A percentile compares a stretch with the other conserved stretches of the same genome.
These are phyloP conservation scores for Petromus typicus DNA, from an alignment of 2,113 vertebrate species.

Conservation along the genomic window DNA sequence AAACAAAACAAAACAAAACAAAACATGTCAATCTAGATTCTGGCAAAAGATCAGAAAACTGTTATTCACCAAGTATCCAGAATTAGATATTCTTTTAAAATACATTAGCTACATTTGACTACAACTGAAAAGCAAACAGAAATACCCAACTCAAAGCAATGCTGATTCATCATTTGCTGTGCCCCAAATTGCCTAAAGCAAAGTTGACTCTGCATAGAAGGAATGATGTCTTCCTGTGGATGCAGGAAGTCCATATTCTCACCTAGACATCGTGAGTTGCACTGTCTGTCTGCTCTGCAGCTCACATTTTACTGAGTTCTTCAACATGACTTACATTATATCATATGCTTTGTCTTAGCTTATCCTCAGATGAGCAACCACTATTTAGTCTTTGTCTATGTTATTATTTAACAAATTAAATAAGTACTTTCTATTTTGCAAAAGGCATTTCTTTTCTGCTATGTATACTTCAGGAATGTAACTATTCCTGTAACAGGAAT, in stretches of 20 bases:
- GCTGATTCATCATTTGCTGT: slow-evolving; percentile 70
- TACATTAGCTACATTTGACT: slow-evolving; percentile 29
- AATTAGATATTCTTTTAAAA: slow-evolving; percentile 33
- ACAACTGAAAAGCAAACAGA: slow-evolving; percentile 60
- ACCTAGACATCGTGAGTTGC: not conserved
- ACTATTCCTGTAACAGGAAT: not conserved
- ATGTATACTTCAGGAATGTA: not conserved
- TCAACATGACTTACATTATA: not conserved
- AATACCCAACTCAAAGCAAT: slow-evolving; percentile 64
- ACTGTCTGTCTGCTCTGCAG: not conserved
- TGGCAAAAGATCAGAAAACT: not conserved
- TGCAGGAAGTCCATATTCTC: not conserved
- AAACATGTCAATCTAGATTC: not conserved
- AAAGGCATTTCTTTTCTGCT: not conserved
- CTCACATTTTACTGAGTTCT: not conserved
- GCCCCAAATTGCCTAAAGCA: slow-evolving; percentile 56
- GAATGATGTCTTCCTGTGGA: slow-evolving; percentile 21
- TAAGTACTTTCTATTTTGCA: not conserved
- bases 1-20: no score
- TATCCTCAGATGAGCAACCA: not conserved
- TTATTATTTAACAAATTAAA: slow-evolving; percentile 47
- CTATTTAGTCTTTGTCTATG: not conserved
- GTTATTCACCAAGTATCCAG: not conserved
- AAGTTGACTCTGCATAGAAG: slow-evolving; percentile 43
- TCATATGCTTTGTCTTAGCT: not conserved